Base-by-base conservation (phyloP, 2,797 vertebrate species). In the Mallotus villosus region DNA sequence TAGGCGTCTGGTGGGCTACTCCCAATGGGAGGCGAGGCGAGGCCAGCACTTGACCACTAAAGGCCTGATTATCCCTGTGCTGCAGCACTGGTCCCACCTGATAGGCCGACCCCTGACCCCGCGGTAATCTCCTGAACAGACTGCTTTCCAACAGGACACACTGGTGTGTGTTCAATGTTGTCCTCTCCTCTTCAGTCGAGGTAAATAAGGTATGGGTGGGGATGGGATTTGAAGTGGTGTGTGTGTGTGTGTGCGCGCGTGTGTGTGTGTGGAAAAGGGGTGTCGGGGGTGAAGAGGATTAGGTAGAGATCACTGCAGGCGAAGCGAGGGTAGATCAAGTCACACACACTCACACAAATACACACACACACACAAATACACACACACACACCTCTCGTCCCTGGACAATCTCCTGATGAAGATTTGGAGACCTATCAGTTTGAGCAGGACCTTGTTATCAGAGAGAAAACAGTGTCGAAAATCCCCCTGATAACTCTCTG, bases 21-120 rank as follows among this genome's bases (percentile, higher is more conserved):
- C 92, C 93, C 92, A 92, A 92, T 93, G 90, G 92, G 94, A 93
- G 93, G 90, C 90, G 89, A 92, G 37, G 70, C 65, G 74, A 83
- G 84, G 84, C 84, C 92, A 88, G 91, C 91, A 91, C 92, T 94
- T 94, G 95, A 85, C 86, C 79, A 69, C 68, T 80, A 64, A 70
- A 62, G 72, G 53, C 74, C 80, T 79, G 51, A 74, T 86, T 83
- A 87, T 87, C 82, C 81, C 73, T 46, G 37, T 74, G 78, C 75
- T 68, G 68, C 78, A 73, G 29, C 58, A 72, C 79, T 85, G 84
- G 80, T n/a, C 22, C 76, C 69, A 81, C 82, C 85, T 86, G 87
- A 91, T 88, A 88, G 80, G 37, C 67, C 70, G 70, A 88, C 82
- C 84, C 84, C 63, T 85, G 75, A 83, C 73, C 71, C 2, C 19